A percentile compares a stretch with the other conserved stretches of the same genome.
Evolutionary conservation across 2,888 invertebrate species (phyloP).

Genomic region (Cantharis lateralis): DNA sequence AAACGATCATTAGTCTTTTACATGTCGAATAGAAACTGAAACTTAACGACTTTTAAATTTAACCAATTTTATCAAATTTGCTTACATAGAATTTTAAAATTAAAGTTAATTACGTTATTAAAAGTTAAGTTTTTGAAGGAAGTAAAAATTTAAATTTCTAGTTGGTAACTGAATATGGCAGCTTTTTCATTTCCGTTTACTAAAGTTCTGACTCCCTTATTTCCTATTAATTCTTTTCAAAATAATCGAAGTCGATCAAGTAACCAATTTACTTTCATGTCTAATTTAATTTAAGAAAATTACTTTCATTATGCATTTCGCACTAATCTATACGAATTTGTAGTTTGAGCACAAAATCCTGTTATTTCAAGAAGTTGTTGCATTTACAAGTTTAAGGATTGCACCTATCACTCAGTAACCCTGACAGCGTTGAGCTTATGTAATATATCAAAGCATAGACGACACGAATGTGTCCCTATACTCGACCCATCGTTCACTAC

Average conservation of each 20-base stretch:
- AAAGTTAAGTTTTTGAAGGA: background rate
- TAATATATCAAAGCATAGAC: constrained; percentile 36
- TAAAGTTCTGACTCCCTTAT: background rate
- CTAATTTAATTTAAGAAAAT: constrained; percentile 1
- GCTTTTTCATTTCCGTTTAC: constrained; percentile 2
- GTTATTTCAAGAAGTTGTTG: background rate
- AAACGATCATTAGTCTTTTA: background rate
- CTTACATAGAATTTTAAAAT: background rate
- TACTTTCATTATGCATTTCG: background rate
- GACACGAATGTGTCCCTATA: constrained; percentile 33
- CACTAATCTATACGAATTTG: background rate
- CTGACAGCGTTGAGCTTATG: constrained; percentile 25
- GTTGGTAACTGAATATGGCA: constrained; percentile 2
- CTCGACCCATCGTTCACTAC: constrained; percentile 37
- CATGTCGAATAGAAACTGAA: background rate
- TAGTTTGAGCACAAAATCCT: background rate
- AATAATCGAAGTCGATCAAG: constrained; percentile 2
- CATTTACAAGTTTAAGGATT: constrained; percentile 6
- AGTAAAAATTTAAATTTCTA: constrained; percentile 1
- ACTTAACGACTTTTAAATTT: background rate
- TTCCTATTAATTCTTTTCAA: constrained; percentile 4
- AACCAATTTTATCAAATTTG: background rate
- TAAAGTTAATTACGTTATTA: background rate
- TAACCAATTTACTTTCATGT: background rate
- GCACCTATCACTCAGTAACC: constrained; percentile 30